These are phyloP conservation scores for Scalopus aquaticus DNA, from an alignment of 2,113 vertebrate genomes.

Conservation along the genomic window DNA sequence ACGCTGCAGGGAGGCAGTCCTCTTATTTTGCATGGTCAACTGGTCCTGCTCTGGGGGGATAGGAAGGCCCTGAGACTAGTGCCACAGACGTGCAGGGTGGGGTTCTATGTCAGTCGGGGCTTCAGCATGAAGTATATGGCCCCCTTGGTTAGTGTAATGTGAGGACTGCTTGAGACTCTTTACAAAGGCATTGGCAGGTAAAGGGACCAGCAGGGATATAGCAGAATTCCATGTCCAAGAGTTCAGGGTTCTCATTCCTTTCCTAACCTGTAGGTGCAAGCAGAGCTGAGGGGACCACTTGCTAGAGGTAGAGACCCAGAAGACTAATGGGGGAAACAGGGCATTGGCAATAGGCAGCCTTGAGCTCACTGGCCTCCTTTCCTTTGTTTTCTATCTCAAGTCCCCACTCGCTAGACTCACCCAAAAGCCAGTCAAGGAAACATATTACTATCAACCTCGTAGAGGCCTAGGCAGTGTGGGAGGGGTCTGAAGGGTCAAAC, in stretches of 20 bases:
- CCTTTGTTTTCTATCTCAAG: neutral
- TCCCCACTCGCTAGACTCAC: neutral
- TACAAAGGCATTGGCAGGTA: neutral
- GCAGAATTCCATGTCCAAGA: too few relatives aligned
- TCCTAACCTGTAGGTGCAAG: too few relatives aligned
- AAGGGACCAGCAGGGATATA: too few relatives aligned
- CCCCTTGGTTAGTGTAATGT: neutral
- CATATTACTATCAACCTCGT: neutral
- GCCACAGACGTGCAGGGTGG: neutral
- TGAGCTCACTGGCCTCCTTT: neutral
- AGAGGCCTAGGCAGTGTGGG: neutral
- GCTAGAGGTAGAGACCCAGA: neutral
- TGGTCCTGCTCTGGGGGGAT: neutral
- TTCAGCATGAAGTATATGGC: neutral
- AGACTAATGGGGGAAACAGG: too few relatives aligned
- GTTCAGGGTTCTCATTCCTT: neutral
- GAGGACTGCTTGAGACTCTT: neutral
- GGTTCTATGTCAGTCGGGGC: too few relatives aligned
- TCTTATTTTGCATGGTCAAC: neutral
- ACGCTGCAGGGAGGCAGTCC: fast-evolving
- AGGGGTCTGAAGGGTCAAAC: neutral
- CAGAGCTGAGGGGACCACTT: neutral
- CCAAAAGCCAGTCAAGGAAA: neutral
- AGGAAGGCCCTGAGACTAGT: neutral
- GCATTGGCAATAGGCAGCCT: neutral